Base-by-base conservation (phyloP, 2,888 invertebrate genomes). In the Prosopocoilus inquinatus region DNA sequence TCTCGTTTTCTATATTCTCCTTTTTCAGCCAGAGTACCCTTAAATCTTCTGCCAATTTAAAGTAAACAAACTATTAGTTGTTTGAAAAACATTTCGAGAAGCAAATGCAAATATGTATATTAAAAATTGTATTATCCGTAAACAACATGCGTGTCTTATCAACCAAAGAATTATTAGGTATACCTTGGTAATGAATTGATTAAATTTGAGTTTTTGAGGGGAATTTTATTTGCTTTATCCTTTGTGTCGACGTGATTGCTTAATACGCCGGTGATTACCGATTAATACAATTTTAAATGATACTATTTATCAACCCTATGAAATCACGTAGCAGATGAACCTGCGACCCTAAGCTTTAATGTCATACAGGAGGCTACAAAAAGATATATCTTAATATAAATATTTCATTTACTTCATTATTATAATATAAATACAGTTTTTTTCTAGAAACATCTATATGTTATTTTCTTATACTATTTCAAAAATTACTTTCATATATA, bases 331-430 rank as follows among this genome's bases (percentile, higher is more conserved):
- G 63, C 70, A 73, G 73, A 67, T 66, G 71, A 72, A 76, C 74
- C 75, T 73, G 70, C 76, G 76, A 77, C 76, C 76, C 76, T 71
- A 71, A 71, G 75, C 73, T 66, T 65, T 68, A 20, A 20, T 69
- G 75, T 76, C 71, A 71, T 75, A 75, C 72, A 76, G 75, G 75
- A 76, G 72, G 73, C 76, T 77, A 76, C 76, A 75, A 77, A 76
- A 76, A 76, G 75, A 74, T 75, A 75, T 75, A 76, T 74, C 67
- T 70, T 69, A 67, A 70, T 70, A 74, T 73, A 75, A 73, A 75
- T 75, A 75, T 72, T 71, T 70, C 68, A 67, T 70, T 74, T 73
- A 68, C 63, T 71, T 71, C 69, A 71, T 73, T 74, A 74, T 71
- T 68, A 70, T 73, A 72, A 72, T 74, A 75, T 75, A 75, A 75